Evolutionary conservation across 1,140 invertebrate species (phyloP).

Genomic region (Musca vetustissima): DNA sequence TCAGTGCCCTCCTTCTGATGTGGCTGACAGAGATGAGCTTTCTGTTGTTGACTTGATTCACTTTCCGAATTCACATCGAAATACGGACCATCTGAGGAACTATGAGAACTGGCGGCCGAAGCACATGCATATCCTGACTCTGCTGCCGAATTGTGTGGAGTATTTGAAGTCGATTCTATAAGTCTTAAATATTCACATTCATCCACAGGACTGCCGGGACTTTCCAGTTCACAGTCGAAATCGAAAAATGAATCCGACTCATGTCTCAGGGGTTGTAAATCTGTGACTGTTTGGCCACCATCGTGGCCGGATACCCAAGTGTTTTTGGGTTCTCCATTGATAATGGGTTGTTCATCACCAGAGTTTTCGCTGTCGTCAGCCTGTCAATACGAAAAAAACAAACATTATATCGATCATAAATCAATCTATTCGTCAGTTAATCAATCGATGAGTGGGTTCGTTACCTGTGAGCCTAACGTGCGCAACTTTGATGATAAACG

Average conservation of each 20-base stretch:
- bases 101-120: slow-evolving; percentile 51
- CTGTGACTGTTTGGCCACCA: slow-evolving; percentile 48
- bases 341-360: slow-evolving; percentile 50
- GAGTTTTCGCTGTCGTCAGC: slow-evolving; percentile 43
- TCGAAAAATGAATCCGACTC: slow-evolving; percentile 63
- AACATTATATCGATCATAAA: background rate
- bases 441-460: too few species aligned
- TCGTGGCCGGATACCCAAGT: slow-evolving; percentile 48
- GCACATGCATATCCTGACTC: slow-evolving; percentile 60
- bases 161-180: slow-evolving; percentile 57
- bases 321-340: slow-evolving; percentile 46
- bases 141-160: slow-evolving; percentile 56
- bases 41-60: slow-evolving; percentile 21
- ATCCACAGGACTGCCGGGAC: slow-evolving; percentile 68
- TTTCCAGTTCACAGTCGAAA: slow-evolving; percentile 64
- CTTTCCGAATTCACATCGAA: slow-evolving; percentile 54
- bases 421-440: background rate
- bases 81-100: slow-evolving; percentile 57
- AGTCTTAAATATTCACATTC: slow-evolving; percentile 58
- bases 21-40: slow-evolving; percentile 29
- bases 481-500: slow-evolving; percentile 72
- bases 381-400: slow-evolving; percentile 28
- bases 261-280: slow-evolving; percentile 56
- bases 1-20: slow-evolving; percentile 13
- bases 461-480: slow-evolving; percentile 63